These are phyloP conservation scores for Chitala chitala DNA, from an alignment of 2,113 vertebrate species.

Conservation along the genomic window DNA sequence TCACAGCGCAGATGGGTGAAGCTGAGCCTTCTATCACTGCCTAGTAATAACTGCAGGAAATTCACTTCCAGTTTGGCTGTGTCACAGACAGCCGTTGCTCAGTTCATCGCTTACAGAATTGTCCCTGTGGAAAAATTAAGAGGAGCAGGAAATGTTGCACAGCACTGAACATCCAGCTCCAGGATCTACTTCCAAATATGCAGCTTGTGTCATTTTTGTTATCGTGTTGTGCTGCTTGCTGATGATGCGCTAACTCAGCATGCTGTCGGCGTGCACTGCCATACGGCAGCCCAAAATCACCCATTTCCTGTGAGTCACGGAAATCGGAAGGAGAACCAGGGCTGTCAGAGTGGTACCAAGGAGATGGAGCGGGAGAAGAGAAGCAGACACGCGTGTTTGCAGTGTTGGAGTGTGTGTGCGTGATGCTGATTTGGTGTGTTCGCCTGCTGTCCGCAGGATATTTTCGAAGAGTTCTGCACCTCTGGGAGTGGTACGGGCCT, in stretches of 20 bases:
- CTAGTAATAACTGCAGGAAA: no score
- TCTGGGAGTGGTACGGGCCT: conserved; percentile 93
- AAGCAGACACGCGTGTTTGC: background rate
- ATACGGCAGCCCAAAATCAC: background rate
- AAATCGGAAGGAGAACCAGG: background rate
- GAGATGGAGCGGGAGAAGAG: background rate
- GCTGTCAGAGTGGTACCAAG: background rate
- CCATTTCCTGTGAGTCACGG: background rate
- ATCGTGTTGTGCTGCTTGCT: no score
- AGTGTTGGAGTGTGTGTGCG: background rate
- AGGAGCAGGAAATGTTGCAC: background rate
- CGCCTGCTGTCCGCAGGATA: conserved; percentile 61
- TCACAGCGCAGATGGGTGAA: background rate
- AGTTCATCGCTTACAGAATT: no score
- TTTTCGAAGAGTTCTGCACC: conserved; percentile 85
- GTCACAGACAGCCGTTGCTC: no score
- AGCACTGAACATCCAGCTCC: background rate
- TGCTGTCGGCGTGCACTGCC: no score
- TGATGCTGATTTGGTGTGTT: conserved; percentile 7
- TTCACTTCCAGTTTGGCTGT: no score
- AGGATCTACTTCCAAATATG: no score
- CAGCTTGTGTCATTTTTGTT: no score
- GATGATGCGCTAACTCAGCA: background rate
- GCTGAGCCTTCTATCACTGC: no score
- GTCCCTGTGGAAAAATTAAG: no score